Conservation (phyloP, 1,140 invertebrate genomes). For the Papilio polytes region DNA sequence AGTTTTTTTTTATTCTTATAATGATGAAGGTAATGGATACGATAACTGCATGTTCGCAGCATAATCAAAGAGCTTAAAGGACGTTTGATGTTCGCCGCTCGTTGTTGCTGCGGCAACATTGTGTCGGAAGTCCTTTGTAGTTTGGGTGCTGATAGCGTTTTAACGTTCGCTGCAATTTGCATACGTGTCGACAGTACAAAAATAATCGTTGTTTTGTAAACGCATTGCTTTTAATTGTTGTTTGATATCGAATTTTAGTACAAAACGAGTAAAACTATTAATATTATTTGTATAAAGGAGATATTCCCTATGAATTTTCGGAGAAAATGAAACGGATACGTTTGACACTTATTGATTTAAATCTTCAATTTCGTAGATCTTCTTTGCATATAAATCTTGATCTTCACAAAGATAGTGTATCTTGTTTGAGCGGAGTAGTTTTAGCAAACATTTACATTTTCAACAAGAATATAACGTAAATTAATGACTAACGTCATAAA, state of each 20-base stretch:
- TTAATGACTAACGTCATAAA: too few species aligned
- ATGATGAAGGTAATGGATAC: slow-evolving; percentile 17
- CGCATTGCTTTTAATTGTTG: slow-evolving; percentile 1
- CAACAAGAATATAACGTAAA: not conserved
- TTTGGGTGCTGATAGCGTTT: slow-evolving; percentile 8
- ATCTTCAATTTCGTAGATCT: too few species aligned
- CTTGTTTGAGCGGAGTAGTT: too few species aligned
- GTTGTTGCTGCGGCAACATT: not conserved
- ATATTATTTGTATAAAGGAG: too few species aligned
- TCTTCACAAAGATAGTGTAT: too few species aligned
- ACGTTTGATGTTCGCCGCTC: not conserved
- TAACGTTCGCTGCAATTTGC: slow-evolving; percentile 16
- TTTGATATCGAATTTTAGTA: not conserved
- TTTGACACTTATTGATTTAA: too few species aligned
- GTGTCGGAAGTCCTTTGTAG: slow-evolving; percentile 15
- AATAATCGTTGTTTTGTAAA: slow-evolving; percentile 3
- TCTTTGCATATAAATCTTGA: too few species aligned
- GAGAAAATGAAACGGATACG: too few species aligned
- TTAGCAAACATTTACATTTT: not conserved
- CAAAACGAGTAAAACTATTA: not conserved
- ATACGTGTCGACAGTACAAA: not conserved
- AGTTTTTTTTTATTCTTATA: not conserved
- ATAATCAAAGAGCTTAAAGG: slow-evolving; percentile 17
- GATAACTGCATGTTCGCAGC: slow-evolving; percentile 5
- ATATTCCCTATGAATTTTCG: too few species aligned